Evolutionary conservation across 2,888 invertebrate genomes (phyloP), one percentile per base, ranked within the genome.

Genomic region (Zhuqinia jingwanae): DNA sequence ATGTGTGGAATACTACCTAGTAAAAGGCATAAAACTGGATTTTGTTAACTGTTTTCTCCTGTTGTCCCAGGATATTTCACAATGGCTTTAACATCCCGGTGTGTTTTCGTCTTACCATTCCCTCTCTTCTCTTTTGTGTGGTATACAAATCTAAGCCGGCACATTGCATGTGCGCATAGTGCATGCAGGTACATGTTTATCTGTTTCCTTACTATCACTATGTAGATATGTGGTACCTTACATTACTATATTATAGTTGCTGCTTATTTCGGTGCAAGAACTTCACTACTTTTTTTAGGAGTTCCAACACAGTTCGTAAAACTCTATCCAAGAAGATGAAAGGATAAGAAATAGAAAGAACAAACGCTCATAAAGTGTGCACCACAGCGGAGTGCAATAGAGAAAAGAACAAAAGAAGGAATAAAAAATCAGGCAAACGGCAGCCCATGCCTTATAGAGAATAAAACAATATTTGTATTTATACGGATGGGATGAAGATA

Each of bases 1-100:
- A 47, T 20, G 58, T 22, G 58, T 25, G 27, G 22, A 73, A 47
- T 25, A 73, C 25, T 47, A 25, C 73, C 17, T 47, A 65, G 45
- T 65, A 65, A 76, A 76, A 50, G 56, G 76, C 76, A 76, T 76
- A 50, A 76, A 78, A 63, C 63, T 63, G 78, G 78, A 78, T 78
- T 78, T 78, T 60, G 78, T 60, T 78, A 78, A 78, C 78, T 78
- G 78, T 56, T 45, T 78, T 78, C 77, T 42, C 25, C 17, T 63
- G 42, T n/a, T 50, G 73, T 50, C 27, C 65, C 65, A n/a, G 20
- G 42, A 25, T 36, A 65, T 42, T 65, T 11, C 42, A 36, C 17
- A 68, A 68, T 22, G 13, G 68, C 45, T 42, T 68, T 68, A 68
- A 45, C 42, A 45, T 20, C 68, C 30, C 45, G 10, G 58, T 60